Conservation (phyloP, 2,113 vertebrate genomes). For the Catharus fuscescens region DNA sequence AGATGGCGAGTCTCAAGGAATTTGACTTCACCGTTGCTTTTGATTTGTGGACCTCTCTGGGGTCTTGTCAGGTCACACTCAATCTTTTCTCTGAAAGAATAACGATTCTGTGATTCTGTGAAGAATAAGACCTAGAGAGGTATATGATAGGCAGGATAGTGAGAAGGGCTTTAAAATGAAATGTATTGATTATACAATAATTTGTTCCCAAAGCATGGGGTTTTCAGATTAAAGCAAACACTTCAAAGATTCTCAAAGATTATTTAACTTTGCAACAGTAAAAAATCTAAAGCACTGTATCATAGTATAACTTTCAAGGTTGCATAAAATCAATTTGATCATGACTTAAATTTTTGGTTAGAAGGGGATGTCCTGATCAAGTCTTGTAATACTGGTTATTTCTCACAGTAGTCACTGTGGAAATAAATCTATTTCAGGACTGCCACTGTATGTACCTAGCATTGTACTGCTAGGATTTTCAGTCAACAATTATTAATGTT, state of each 20-base stretch:
- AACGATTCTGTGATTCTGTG: not conserved
- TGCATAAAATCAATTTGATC: constrained; percentile 35
- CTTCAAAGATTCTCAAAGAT: constrained; percentile 11
- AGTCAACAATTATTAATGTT: not conserved
- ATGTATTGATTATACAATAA: constrained; percentile 64
- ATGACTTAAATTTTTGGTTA: not conserved
- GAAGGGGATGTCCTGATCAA: not conserved
- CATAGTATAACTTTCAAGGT: not conserved
- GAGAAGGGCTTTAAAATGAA: constrained; percentile 49
- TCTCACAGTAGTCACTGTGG: not conserved
- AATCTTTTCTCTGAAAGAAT: constrained; percentile 48
- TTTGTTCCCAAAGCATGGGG: constrained; percentile 26
- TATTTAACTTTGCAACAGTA: constrained; percentile 10
- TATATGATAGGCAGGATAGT: constrained; percentile 50
- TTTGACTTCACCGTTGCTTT: constrained; percentile 3
- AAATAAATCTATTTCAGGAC: not conserved
- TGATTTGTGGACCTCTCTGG: constrained; percentile 36
- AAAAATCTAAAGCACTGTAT: constrained; percentile 10
- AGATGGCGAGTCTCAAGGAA: not conserved
- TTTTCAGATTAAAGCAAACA: constrained; percentile 41
- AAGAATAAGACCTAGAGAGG: constrained; percentile 8
- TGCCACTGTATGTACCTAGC: not conserved
- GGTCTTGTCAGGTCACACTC: constrained; percentile 47
- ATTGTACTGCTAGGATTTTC: not conserved
- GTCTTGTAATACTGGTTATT: not conserved